Conservation (phyloP, 2,113 vertebrate species). For the Oryzias curvinotus region DNA sequence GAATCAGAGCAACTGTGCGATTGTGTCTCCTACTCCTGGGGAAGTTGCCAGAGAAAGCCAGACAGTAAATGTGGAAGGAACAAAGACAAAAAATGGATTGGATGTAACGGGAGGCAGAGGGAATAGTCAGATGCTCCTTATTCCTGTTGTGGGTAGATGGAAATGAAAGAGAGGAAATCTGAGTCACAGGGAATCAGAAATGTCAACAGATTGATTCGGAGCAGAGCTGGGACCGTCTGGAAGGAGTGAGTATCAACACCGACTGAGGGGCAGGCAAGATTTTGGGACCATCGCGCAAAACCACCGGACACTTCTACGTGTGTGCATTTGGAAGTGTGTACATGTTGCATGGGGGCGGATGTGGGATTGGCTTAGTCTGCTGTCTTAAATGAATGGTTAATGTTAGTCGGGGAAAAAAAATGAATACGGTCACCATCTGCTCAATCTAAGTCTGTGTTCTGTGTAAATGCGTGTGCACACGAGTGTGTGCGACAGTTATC, state of each 20-base stretch:
- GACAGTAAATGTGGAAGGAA: slow-evolving; percentile 65
- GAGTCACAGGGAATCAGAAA: slow-evolving; percentile 69
- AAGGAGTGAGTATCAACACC: slow-evolving; percentile 65
- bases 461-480: slow-evolving; percentile 48
- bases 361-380: slow-evolving; percentile 79
- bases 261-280: slow-evolving; percentile 60
- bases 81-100: slow-evolving; percentile 53
- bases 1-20: slow-evolving; percentile 38
- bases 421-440: slow-evolving; percentile 85
- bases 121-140: slow-evolving; percentile 65
- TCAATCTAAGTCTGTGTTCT: slow-evolving; percentile 76
- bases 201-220: slow-evolving; percentile 76
- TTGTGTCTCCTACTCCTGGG: slow-evolving; percentile 41
- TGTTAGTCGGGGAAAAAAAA: slow-evolving; percentile 81
- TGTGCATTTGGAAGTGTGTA: slow-evolving; percentile 53
- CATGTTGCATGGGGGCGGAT: slow-evolving; percentile 69
- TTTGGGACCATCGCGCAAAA: slow-evolving; percentile 59
- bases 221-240: slow-evolving; percentile 70
- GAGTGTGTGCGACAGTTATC: slow-evolving; percentile 55
- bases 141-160: slow-evolving; percentile 58
- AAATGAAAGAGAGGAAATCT: slow-evolving; percentile 63
- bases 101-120: slow-evolving; percentile 58
- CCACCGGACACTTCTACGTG: slow-evolving; percentile 55
- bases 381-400: slow-evolving; percentile 83
- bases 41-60: slow-evolving; percentile 55